Conservation (phyloP, 2,113 vertebrate species). For the Cariama cristata region DNA sequence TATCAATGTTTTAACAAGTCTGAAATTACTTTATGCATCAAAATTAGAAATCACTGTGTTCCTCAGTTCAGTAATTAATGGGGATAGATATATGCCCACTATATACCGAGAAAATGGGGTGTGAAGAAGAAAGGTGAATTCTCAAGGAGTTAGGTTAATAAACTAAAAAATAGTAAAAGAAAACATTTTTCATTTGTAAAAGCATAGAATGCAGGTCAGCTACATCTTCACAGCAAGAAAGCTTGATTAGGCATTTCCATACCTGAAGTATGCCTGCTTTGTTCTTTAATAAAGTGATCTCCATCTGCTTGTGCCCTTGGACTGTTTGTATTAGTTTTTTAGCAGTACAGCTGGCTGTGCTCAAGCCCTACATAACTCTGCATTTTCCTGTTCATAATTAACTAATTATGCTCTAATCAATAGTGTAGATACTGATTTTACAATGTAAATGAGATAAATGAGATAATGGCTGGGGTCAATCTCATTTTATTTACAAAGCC, state of each 20-base stretch:
- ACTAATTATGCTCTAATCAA: constrained; percentile 88
- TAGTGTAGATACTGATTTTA: constrained; percentile 85
- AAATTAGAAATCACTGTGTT: constrained; percentile 2
- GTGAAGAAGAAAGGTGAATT: not conserved
- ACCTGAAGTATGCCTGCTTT: constrained; percentile 48
- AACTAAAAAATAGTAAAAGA: not conserved
- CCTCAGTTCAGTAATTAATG: not conserved
- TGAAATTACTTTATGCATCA: constrained; percentile 33
- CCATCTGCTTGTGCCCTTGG: constrained; percentile 75
- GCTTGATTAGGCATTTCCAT: constrained; percentile 33
- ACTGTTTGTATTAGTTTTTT: constrained; percentile 58
- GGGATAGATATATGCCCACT: not conserved
- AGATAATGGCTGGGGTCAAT: constrained; percentile 80
- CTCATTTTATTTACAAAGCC: constrained; percentile 79
- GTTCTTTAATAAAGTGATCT: constrained; percentile 69
- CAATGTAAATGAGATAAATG: constrained; percentile 87
- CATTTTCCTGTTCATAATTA: constrained; percentile 80
- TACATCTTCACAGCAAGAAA: constrained; percentile 2
- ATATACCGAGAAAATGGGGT: not conserved
- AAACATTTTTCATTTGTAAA: not conserved
- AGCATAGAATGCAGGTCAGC: constrained; percentile 12
- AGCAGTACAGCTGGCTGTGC: constrained; percentile 66
- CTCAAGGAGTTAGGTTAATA: not conserved
- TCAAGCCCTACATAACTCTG: constrained; percentile 62
- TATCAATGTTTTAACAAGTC: constrained; percentile 17